These are phyloP conservation scores for Anniella stebbinsi DNA, from an alignment of 2,797 vertebrate genomes.

Conservation along the genomic window DNA sequence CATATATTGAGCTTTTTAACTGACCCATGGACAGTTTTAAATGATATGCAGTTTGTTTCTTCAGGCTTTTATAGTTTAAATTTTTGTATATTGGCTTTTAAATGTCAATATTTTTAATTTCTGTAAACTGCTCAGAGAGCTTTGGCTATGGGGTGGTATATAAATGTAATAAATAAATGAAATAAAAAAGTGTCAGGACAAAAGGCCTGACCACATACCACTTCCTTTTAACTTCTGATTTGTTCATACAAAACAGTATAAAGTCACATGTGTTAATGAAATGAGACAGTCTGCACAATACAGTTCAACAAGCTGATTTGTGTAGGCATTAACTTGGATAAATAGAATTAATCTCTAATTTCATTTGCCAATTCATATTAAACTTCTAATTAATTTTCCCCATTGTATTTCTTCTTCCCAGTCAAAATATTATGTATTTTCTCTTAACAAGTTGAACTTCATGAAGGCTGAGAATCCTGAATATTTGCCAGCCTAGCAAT, in stretches of 20 bases:
- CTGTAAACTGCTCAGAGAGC: no score
- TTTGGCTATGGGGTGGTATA: no score
- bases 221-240: neutral
- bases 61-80: no score
- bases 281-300: slow-evolving; percentile 37
- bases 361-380: slow-evolving; percentile 58
- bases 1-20: no score
- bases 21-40: no score
- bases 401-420: slow-evolving; percentile 12
- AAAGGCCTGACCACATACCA: neutral
- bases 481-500: slow-evolving; percentile 41
- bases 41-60: no score
- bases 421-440: slow-evolving; percentile 38
- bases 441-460: slow-evolving; percentile 29
- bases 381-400: slow-evolving; percentile 51
- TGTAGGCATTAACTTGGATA: slow-evolving; percentile 39
- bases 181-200: neutral
- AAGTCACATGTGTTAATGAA: slow-evolving; percentile 30
- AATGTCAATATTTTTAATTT: no score
- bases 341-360: slow-evolving; percentile 54
- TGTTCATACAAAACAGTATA: neutral
- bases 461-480: slow-evolving; percentile 32
- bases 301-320: slow-evolving; percentile 49
- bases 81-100: no score
- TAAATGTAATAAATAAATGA: no score